Evolutionary conservation across 2,888 invertebrate species (phyloP).

Genomic region (Caenorhabditis sinica): DNA sequence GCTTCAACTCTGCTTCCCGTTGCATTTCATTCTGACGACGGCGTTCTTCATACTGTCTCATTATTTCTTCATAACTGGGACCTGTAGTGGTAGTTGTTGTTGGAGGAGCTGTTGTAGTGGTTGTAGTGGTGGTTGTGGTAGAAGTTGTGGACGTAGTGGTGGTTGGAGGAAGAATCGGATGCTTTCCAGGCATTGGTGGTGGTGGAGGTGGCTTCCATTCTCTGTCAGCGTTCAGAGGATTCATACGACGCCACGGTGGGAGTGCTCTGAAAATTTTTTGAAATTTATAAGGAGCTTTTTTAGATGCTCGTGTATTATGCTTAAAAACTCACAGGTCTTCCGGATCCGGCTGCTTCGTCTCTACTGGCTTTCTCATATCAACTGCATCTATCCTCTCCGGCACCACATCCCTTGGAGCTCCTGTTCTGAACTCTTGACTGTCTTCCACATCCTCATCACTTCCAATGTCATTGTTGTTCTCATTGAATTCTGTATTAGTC

Average conservation of each 20-base stretch:
- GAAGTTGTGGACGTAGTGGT: constrained; percentile 25
- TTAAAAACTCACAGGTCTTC: constrained; percentile 37
- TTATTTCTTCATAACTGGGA: constrained; percentile 32
- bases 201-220: constrained; percentile 43
- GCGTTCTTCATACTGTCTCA: constrained; percentile 39
- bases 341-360: neutral
- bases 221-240: constrained; percentile 16
- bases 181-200: constrained; percentile 42
- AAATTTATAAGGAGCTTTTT: too few species aligned
- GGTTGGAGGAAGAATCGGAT: constrained; percentile 1
- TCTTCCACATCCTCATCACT: neutral
- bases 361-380: constrained; percentile 45
- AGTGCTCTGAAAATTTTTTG: constrained; percentile 27
- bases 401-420: neutral
- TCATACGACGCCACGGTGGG: constrained; percentile 50
- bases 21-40: constrained; percentile 17
- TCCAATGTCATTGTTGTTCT: constrained; percentile 8
- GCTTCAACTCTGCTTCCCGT: constrained; percentile 23
- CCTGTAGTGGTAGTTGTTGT: constrained; percentile 35
- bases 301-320: neutral
- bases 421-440: neutral
- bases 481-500: constrained; percentile 41
- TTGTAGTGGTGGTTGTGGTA: constrained; percentile 22
- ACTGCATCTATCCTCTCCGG: neutral
- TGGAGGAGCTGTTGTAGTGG: constrained; percentile 35